Percentiles rank a stretch among this genome's conserved stretches.
Conservation (phyloP, 2,797 vertebrate genomes). For the Eutrigla gurnardus region DNA sequence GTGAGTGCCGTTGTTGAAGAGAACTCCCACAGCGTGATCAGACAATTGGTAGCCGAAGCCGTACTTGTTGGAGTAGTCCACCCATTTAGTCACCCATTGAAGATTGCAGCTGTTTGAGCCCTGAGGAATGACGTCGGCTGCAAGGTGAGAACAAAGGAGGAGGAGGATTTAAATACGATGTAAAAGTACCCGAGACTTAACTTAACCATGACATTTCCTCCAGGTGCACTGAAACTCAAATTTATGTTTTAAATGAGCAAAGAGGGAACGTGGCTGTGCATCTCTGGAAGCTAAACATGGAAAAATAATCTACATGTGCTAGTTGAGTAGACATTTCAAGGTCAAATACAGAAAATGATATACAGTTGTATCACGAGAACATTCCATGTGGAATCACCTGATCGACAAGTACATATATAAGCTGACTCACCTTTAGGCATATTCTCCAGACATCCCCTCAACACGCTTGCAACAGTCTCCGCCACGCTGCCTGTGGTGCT, state of each 20-base stretch:
- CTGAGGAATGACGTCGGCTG: constrained; percentile 90
- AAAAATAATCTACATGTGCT: not conserved
- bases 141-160: constrained; percentile 32
- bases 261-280: no score
- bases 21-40: constrained; percentile 96
- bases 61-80: constrained; percentile 99
- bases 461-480: constrained; percentile 92
- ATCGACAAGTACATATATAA: not conserved
- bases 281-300: not conserved
- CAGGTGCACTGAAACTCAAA: not conserved
- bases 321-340: constrained; percentile 3
- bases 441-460: constrained; percentile 93
- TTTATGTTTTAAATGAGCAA: no score
- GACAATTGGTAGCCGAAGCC: constrained; percentile 99
- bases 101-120: constrained; percentile 87
- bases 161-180: constrained; percentile 41
- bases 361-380: not conserved
- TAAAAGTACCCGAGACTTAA: not conserved
- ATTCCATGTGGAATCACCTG: not conserved
- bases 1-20: constrained; percentile 98
- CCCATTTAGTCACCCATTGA: constrained; percentile 99
- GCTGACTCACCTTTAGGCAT: constrained; percentile 89
- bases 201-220: not conserved
- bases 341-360: not conserved
- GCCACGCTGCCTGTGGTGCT: constrained; percentile 94